These are phyloP conservation scores for Nothura maculosa DNA, from an alignment of 2,797 vertebrate species.

Conservation along the genomic window DNA sequence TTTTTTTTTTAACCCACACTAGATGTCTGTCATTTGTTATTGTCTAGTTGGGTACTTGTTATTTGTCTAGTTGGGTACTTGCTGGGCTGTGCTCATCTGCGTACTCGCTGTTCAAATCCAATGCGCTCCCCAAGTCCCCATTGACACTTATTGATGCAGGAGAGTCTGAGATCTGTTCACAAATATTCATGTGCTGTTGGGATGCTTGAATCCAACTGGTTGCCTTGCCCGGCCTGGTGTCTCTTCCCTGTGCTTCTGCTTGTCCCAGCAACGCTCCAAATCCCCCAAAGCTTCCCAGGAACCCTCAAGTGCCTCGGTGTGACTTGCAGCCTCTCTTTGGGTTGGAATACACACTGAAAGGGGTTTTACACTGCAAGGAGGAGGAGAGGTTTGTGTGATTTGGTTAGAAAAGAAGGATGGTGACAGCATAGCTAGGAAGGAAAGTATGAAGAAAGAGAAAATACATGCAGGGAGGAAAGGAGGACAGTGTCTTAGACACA, in stretches of 20 bases:
- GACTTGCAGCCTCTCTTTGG: neutral
- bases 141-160: neutral
- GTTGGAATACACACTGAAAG: neutral
- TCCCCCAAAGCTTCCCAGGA: neutral
- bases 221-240: neutral
- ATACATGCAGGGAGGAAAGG: neutral
- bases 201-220: neutral
- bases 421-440: neutral
- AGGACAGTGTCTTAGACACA: neutral
- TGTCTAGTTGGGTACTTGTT: neutral
- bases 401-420: neutral
- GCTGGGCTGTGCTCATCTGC: neutral
- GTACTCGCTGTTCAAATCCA: neutral
- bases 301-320: neutral
- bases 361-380: neutral
- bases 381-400: neutral
- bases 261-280: neutral
- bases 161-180: neutral
- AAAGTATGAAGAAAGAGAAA: neutral
- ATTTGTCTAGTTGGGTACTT: neutral
- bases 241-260: neutral
- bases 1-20: neutral
- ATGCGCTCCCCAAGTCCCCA: neutral
- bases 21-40: constrained; percentile 7
- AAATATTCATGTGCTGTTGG: neutral